Conservation (phyloP, 2,113 vertebrate genomes). For the Ginglymostoma cirratum region DNA sequence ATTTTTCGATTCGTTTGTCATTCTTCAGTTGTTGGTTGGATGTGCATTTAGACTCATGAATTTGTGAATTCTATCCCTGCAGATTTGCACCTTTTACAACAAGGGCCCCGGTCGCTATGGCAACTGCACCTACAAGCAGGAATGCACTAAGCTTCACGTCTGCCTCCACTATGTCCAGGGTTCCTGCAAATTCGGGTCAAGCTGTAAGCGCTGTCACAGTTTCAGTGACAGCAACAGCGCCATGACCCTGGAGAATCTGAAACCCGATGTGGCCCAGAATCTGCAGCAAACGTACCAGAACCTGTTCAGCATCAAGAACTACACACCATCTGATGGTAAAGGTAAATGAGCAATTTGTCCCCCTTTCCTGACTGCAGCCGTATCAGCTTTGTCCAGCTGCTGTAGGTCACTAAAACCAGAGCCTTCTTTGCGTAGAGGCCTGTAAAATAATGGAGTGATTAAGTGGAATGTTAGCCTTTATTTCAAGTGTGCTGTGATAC, state of each 20-base stretch:
- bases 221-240: constrained; percentile 38
- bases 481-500: not conserved
- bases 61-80: not conserved
- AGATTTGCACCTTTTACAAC: constrained; percentile 65
- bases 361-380: not conserved
- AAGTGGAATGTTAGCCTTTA: not conserved
- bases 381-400: not conserved
- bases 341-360: constrained; percentile 37
- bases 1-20: too few species aligned
- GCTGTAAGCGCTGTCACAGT: constrained; percentile 52
- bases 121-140: constrained; percentile 48
- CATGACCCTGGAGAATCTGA: constrained; percentile 52
- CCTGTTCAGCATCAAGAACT: constrained; percentile 47
- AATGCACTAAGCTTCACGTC: constrained; percentile 58
- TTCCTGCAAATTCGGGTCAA: constrained; percentile 53
- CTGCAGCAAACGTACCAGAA: constrained; percentile 56
- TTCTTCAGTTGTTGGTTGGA: not conserved
- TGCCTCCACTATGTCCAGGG: constrained; percentile 56
- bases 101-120: constrained; percentile 54
- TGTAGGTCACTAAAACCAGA: not conserved
- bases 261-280: constrained; percentile 43
- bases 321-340: not conserved
- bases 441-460: not conserved
- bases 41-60: not conserved
- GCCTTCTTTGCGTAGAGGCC: too few species aligned